A percentile compares a stretch with the other conserved stretches of the same genome.
phyloP scores from a whole-genome alignment of 2,113 vertebrate genomes.

The Propithecus coquereli region DNA sequence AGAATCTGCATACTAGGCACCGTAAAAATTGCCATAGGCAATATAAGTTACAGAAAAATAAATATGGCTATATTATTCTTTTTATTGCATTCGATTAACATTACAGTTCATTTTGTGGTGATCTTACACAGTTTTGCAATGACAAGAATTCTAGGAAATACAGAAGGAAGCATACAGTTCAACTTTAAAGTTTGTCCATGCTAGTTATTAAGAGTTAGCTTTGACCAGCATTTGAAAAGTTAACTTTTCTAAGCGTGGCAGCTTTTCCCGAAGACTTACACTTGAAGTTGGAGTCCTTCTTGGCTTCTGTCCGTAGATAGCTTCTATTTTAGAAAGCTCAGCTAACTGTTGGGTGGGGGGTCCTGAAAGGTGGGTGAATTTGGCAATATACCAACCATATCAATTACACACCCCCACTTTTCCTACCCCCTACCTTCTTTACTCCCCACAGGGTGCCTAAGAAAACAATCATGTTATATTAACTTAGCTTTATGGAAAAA shows the following conservation, averaged over 20 bases:
- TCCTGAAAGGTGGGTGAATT: constrained; percentile 50
- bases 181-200: not conserved
- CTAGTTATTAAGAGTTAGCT: not conserved
- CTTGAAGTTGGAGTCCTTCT: not conserved
- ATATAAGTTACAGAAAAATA: not conserved
- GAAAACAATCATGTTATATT: constrained; percentile 76
- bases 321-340: constrained; percentile 36
- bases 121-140: not conserved
- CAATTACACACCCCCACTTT: constrained; percentile 27
- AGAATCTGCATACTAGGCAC: not conserved
- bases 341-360: constrained; percentile 14
- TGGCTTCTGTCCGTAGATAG: not conserved
- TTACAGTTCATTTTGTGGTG: not conserved
- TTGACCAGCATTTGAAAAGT: not conserved
- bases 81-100: not conserved
- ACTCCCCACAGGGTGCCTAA: constrained; percentile 59
- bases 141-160: not conserved
- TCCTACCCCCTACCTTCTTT: constrained; percentile 31
- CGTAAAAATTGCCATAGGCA: not conserved
- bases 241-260: not conserved
- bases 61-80: not conserved
- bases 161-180: not conserved
- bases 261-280: not conserved
- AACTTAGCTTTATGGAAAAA: constrained; percentile 75
- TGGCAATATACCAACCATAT: constrained; percentile 55